These are phyloP conservation scores for Thecocarcelia acutangulata DNA, from an alignment of 2,888 invertebrate species.

Conservation along the genomic window DNA sequence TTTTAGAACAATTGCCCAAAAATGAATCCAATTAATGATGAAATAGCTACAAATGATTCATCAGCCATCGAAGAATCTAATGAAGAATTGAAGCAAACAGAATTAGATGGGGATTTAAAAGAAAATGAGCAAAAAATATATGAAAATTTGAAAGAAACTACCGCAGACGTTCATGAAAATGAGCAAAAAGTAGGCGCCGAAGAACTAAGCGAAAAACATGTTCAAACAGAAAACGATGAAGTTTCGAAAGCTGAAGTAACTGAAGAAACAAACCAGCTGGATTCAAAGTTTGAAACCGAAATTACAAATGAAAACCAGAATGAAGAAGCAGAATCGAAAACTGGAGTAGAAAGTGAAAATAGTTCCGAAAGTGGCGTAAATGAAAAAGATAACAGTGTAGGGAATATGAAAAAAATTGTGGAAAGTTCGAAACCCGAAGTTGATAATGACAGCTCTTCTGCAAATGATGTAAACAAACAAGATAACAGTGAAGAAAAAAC, in stretches of 20 bases:
- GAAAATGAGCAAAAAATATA: neutral
- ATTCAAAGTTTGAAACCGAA: too few species aligned
- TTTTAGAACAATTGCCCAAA: neutral
- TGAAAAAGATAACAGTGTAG: slow-evolving; percentile 9
- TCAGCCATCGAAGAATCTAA: neutral
- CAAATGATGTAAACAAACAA: too few species aligned
- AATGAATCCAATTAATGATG: slow-evolving; percentile 54
- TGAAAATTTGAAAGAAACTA: neutral
- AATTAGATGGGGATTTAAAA: too few species aligned
- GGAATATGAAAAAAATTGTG: slow-evolving; percentile 41
- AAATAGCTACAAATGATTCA: slow-evolving; percentile 17
- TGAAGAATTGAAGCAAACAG: neutral
- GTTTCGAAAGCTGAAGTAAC: too few species aligned
- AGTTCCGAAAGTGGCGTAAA: neutral
- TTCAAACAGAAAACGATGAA: too few species aligned
- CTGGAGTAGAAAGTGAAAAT: neutral
- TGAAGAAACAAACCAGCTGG: too few species aligned
- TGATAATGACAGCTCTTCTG: too few species aligned
- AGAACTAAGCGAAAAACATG: neutral
- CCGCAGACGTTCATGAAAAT: neutral
- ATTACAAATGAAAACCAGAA: too few species aligned
- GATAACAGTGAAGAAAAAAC: too few species aligned
- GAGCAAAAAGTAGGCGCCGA: neutral
- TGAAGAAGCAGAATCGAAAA: neutral
- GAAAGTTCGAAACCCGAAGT: slow-evolving; percentile 10